Base-by-base conservation (phyloP, 2,888 invertebrate species). In the Pachliopta kotzebuea region DNA sequence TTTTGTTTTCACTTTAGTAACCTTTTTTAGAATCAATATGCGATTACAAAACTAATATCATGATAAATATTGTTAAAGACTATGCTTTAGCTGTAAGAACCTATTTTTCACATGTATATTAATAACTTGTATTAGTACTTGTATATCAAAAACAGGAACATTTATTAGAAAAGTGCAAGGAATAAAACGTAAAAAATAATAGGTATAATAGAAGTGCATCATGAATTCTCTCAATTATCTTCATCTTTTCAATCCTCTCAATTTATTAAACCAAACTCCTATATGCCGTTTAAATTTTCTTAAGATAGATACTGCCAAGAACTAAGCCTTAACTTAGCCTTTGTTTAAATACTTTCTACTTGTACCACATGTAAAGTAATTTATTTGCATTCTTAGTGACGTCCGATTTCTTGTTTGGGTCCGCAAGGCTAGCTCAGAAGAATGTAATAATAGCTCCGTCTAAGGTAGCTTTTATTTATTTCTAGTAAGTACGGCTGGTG, bases 321-420 rank as follows among this genome's bases (percentile, higher is more conserved):
- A 45, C 45, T 45, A 4, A 7, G 6, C n/a, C 4, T 45, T n/a
- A 6, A 4, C 18, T 18, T 14, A n/a, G 11, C 6, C n/a, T 45
- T n/a, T 14, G 18, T 45, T n/a, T 45, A 45, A n/a, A 45, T 45
- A 4, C n/a, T 45, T 45, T n/a, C n/a, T 45, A n/a, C n/a, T 42
- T 56, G 26, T 31, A n/a, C n/a, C n/a, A n/a, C n/a, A 50, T 50
- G 1, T 11, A 52, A 20, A 52, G 50, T 23, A 52, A 21, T 52
- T 0, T 52, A 59, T 49, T 59, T 55, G 29, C 31, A 58, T 59
- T 55, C 59, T 59, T 20, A 24, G 23, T 56, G 37, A 37, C 37
- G 20, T 56, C 50, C 24, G 31, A 31, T 57, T 62, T 62, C 56
- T 56, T 37, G 50, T 57, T 56, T 52, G 20, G 20, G 52, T 23